Percentiles rank a stretch among this genome's conserved stretches.
Conservation (phyloP, 2,888 invertebrate species). For the Pocota personata region DNA sequence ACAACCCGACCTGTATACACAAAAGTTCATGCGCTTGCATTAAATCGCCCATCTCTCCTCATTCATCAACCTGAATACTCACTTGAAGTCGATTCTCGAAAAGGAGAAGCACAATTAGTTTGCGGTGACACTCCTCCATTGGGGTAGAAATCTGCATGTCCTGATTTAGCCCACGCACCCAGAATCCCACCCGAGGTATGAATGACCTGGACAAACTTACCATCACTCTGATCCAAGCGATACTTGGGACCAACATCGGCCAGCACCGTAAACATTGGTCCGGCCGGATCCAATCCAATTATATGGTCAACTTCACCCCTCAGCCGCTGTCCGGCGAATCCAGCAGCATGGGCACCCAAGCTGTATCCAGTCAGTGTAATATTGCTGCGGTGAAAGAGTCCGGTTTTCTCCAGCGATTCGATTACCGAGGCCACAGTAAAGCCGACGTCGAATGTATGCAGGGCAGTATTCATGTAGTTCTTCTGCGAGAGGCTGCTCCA, state of each 20-base stretch:
- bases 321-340: constrained; percentile 79
- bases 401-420: constrained; percentile 78
- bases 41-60: constrained; percentile 22
- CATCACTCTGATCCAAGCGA: constrained; percentile 80
- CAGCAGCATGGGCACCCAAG: constrained; percentile 82
- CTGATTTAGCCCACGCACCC: constrained; percentile 79
- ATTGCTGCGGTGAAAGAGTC: constrained; percentile 78
- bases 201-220: constrained; percentile 80
- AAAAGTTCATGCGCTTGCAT: constrained; percentile 14
- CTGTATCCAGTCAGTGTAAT: constrained; percentile 81
- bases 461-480: constrained; percentile 80
- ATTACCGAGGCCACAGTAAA: constrained; percentile 80
- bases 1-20: constrained; percentile 79
- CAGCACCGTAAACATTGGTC: constrained; percentile 81
- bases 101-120: constrained; percentile 79
- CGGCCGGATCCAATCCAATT: constrained; percentile 82
- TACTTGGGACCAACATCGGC: constrained; percentile 78
- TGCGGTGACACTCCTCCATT: constrained; percentile 81
- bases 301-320: constrained; percentile 80
- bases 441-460: constrained; percentile 81
- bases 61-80: constrained; percentile 73
- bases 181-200: constrained; percentile 81
- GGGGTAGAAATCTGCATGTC: constrained; percentile 82
- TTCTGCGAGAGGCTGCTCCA: constrained; percentile 80
- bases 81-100: constrained; percentile 80